Percentiles rank a stretch among this genome's conserved stretches.
Evolutionary conservation across 2,888 invertebrate genomes (phyloP).

Genomic region (Amphimallon solstitiale): DNA sequence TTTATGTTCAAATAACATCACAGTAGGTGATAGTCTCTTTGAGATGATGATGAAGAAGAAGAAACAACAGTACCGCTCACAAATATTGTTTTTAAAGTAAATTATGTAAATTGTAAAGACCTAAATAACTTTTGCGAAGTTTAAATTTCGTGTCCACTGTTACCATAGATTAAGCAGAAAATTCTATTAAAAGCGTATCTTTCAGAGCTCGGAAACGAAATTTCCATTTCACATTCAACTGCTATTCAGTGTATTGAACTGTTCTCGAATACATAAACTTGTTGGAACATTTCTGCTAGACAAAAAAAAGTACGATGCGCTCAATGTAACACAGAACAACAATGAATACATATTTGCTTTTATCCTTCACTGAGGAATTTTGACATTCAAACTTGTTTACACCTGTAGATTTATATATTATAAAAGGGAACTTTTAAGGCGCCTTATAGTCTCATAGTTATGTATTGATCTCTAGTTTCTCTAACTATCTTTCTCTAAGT

Average conservation of each 20-base stretch:
- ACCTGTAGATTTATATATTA: conserved; percentile 35
- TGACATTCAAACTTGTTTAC: conserved; percentile 17
- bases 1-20: background rate
- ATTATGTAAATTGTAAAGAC: background rate
- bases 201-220: no score
- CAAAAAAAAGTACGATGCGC: no score
- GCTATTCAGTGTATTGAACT: no score
- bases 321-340: no score
- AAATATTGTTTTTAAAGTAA: conserved; percentile 6
- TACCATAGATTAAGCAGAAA: no score
- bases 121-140: background rate
- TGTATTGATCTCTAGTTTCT: conserved; percentile 37
- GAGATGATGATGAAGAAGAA: background rate
- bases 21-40: background rate
- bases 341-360: no score
- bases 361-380: background rate
- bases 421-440: conserved; percentile 27
- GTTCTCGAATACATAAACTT: no score
- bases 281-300: no score
- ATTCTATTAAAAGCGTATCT: no score
- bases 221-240: no score
- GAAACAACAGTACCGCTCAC: background rate
- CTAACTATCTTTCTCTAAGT: conserved; percentile 14
- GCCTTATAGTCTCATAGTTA: conserved; percentile 36
- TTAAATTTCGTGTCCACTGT: background rate